Evolutionary conservation across 2,797 vertebrate species (phyloP), one percentile per base, ranked within the genome.

Genomic region (Neomorphus geoffroyi): DNA sequence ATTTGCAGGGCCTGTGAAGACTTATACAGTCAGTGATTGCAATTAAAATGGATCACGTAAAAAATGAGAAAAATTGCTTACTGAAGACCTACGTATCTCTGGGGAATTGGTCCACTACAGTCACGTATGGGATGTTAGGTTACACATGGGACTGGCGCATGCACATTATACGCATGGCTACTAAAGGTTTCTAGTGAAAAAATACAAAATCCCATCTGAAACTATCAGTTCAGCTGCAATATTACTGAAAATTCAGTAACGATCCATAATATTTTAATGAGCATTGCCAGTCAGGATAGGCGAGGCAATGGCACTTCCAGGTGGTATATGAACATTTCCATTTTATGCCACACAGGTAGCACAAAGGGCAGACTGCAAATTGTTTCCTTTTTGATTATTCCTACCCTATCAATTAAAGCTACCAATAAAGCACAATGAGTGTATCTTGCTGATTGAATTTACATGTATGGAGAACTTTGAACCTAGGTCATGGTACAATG

Each of bases 111-210:
- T 57, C 6, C 23, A 57, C 19, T n/a, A 22, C 11, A 27, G 62
- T 53, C 57, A 64, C 19, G 61, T 17, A 46, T 1, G 9, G 13
- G 28, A 81, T 33, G 37, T 26, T 13, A 54, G 1, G 11, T 27
- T 64, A 22, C 0, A 0, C 26, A 53, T 2, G 6, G 27, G 8
- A 81, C 26, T 60, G 56, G 16, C 1, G 2, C 32, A 28, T 5
- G 8, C 12, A 66, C 2, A 22, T 26, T 46, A 64, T 18, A 50
- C 5, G 1, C 14, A 16, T 4, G 21, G 26, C 48, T 46, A 2
- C 43, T 26, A 50, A 71, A 53, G 28, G 11, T 30, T 60, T 60
- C 35, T 32, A 48, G 16, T 78, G 21, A 6, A 33, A 57, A 74
- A 65, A 60, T 51, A n/a, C n/a, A 19, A 41, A n/a, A 2, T 3